Evolutionary conservation across 2,113 vertebrate species (phyloP), one percentile per base, ranked within the genome.

Genomic region (Callithrix jacchus): DNA sequence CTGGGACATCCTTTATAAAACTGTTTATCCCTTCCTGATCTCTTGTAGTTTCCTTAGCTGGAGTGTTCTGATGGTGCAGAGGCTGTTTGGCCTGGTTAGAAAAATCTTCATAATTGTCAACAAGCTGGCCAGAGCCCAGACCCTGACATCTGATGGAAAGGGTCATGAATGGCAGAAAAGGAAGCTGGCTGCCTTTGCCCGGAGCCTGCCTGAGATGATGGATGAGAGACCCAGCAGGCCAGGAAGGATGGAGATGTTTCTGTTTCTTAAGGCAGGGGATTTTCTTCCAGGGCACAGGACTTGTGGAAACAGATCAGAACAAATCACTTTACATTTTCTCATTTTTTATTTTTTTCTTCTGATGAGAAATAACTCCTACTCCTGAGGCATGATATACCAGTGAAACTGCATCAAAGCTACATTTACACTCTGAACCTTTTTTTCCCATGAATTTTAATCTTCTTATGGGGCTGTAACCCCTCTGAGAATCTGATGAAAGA

Each of bases 261-360:
- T 85, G 77, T 92, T 97, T 95, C 77, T 47, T 85, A 85, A 94
- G 87, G 81, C 92, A 81, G 40, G 76, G 64, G 64, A 73, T 93
- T 97, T 97, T 90, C 87, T 93, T 56, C 64, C 37, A 73, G 92
- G 96, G 89, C 70, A 81, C 45, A 47, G 89, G 89, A 90, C 49
- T 91, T 25, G 80, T 79, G 47, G 95, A 84, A 89, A 93, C 49
- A 87, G 95, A 87, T 95, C 87, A 93, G 87, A 77, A 97, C 84
- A 97, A 96, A 97, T 94, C 84, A n/a, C 84, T 97, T 95, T 76
- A 91, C 56, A 66, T 95, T 96, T 87, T 92, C 61, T 92, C 23
- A 42, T 92, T 45, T 74, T 70, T 83, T 54, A 73, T 80, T 94
- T 95, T 85, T 95, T 96, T 45, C 68, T 94, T 95, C 90, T 87